Evolutionary conservation across 2,888 invertebrate species (phyloP), one percentile per base, ranked within the genome.

Genomic region (Leucophora obtusa): DNA sequence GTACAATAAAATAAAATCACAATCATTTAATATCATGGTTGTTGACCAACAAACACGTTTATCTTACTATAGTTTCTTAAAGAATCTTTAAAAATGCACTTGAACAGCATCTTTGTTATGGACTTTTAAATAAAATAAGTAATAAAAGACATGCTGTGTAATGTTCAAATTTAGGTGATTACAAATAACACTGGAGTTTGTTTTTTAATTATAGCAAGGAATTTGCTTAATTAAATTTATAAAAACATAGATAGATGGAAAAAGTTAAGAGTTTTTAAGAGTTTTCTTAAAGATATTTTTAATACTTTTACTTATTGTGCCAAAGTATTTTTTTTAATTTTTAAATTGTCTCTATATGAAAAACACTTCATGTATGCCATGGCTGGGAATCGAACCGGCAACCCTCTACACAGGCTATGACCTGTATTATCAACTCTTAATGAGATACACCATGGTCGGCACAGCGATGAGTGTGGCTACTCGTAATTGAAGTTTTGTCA

Each of bases 91-190:
- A 47, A 47, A 47, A 47, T 47, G n/a, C 43, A 47, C 14, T 47
- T 47, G n/a, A 47, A 47, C 11, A 47, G n/a, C 7, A 3, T n/a
- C 43, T n/a, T 47, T n/a, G 14, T 47, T 47, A 47, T 5, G 6
- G 43, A n/a, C 4, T 47, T 47, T 6, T n/a, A n/a, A 47, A 47
- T 10, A 11, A 47, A 47, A 24, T 60, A 15, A 60, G 7, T 18
- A 59, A 60, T 60, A 60, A 60, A 47, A 47, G 43, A n/a, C n/a
- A 43, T 47, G 60, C 60, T 47, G 15, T 3, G 14, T 35, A 51
- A 65, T 53, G 33, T 35, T 35, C 11, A 17, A 33, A 17, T 47
- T 38, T 18, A 14, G 35, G 18, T 62, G 47, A 60, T n/a, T 60
- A n/a, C 3, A 60, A 24, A 21, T 4, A 28, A 17, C 33, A 33